Conservation (phyloP, 2,113 vertebrate genomes). For the Gasterosteus aculeatus region DNA sequence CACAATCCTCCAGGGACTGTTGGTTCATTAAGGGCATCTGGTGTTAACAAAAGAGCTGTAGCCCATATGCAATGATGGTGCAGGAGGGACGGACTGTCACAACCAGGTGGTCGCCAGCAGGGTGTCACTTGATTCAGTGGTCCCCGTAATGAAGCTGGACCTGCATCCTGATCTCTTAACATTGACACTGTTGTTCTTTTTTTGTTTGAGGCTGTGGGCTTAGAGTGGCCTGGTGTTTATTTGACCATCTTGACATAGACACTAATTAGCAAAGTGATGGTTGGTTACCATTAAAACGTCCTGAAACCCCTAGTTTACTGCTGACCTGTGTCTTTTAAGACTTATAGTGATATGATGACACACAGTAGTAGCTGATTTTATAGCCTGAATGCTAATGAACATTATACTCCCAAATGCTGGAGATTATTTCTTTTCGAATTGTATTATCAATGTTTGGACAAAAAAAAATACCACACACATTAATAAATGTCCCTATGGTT, state of each 20-base stretch:
- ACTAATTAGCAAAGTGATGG: not conserved
- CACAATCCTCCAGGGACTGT: slow-evolving; percentile 61
- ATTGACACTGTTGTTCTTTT: slow-evolving; percentile 33
- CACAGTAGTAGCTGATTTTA: not conserved
- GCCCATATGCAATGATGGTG: slow-evolving; percentile 65
- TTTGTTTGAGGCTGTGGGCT: not conserved
- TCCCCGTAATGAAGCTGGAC: slow-evolving; percentile 41
- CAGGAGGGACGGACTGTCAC: slow-evolving; percentile 42
- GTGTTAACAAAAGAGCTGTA: slow-evolving; percentile 71
- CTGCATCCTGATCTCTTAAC: slow-evolving; percentile 45
- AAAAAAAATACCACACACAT: not conserved
- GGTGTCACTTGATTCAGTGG: slow-evolving; percentile 60
- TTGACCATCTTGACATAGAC: slow-evolving; percentile 1
- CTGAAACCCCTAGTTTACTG: not conserved
- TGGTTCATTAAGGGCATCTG: slow-evolving; percentile 76
- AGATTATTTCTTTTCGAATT: slow-evolving; percentile 14
- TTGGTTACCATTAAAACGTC: not conserved
- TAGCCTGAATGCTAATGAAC: not conserved
- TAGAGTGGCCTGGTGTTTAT: slow-evolving; percentile 19
- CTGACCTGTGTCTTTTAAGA: not conserved
- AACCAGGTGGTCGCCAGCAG: slow-evolving; percentile 78
- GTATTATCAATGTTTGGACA: not conserved
- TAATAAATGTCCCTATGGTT: slow-evolving; percentile 11
- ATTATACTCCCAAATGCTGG: not conserved
- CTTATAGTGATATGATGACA: not conserved